Evolutionary conservation across 2,888 invertebrate species (phyloP).

Genomic region (Amphimallon solstitiale): DNA sequence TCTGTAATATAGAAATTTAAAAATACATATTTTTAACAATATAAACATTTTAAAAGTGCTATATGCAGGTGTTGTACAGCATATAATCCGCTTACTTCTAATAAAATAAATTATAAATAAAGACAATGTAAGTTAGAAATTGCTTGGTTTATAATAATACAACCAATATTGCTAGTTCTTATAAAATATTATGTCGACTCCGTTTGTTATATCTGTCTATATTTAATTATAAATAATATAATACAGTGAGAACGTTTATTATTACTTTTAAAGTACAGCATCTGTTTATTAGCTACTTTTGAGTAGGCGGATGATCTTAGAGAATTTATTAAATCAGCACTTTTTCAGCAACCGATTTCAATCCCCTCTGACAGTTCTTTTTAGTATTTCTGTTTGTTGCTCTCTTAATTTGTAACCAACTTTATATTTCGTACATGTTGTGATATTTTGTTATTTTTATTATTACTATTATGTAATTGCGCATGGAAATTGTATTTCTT

Average conservation of each 20-base stretch:
- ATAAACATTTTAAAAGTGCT: background rate
- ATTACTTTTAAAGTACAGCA: background rate
- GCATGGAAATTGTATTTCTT: conserved; percentile 9
- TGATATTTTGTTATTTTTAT: conserved; percentile 45
- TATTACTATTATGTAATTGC: background rate
- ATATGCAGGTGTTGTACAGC: conserved; percentile 10
- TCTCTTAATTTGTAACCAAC: conserved; percentile 16
- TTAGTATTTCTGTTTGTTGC: conserved; percentile 22
- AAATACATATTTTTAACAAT: background rate
- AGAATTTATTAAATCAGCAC: background rate
- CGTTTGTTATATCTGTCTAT: no score
- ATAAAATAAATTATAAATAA: background rate
- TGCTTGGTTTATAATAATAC: no score
- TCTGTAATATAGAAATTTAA: background rate
- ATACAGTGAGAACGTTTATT: no score
- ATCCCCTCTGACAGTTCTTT: background rate
- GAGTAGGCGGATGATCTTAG: background rate
- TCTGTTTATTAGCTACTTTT: no score
- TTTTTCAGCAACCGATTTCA: background rate
- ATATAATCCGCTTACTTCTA: background rate
- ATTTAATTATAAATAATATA: no score
- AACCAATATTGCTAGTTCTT: no score
- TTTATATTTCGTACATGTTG: conserved; percentile 44
- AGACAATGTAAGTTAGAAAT: no score
- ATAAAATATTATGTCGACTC: no score